Evolutionary conservation across 1,140 invertebrate species (phyloP).

Genomic region (Lanistes nyassanus): DNA sequence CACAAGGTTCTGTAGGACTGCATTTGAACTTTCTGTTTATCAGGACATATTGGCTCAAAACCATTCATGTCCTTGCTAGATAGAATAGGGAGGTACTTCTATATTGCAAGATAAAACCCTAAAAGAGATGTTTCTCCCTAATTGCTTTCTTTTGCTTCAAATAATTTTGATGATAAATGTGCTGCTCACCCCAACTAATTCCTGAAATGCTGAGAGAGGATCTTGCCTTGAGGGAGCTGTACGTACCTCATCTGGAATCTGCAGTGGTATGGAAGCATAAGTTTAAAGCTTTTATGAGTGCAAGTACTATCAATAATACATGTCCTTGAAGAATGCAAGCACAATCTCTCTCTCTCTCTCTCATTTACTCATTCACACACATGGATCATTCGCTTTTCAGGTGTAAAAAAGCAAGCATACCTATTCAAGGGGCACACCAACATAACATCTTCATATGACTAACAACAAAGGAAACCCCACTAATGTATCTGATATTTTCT

Average conservation of each 20-base stretch:
- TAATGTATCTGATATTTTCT: neutral
- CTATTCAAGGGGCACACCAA: neutral
- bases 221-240: constrained; percentile 54
- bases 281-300: neutral
- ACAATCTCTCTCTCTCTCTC: neutral
- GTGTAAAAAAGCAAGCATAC: neutral
- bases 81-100: too few relatives aligned
- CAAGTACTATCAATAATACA: too few relatives aligned
- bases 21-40: too few relatives aligned
- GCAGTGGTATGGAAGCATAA: constrained; percentile 9
- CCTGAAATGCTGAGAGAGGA: constrained; percentile 53
- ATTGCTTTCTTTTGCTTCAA: too few relatives aligned
- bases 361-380: neutral
- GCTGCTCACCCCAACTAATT: constrained; percentile 52
- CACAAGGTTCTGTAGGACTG: too few relatives aligned
- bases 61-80: too few relatives aligned
- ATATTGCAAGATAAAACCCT: too few relatives aligned
- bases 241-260: constrained; percentile 73
- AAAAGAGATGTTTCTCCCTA: too few relatives aligned
- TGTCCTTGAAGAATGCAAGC: too few relatives aligned
- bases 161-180: neutral
- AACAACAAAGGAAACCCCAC: too few relatives aligned
- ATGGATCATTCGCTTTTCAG: neutral
- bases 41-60: too few relatives aligned
- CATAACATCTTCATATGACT: too few relatives aligned